Percentiles rank a stretch among this genome's conserved stretches.
These are phyloP conservation scores for Hipparchia sbordonii DNA, from an alignment of 2,888 invertebrate genomes.

Conservation along the genomic window DNA sequence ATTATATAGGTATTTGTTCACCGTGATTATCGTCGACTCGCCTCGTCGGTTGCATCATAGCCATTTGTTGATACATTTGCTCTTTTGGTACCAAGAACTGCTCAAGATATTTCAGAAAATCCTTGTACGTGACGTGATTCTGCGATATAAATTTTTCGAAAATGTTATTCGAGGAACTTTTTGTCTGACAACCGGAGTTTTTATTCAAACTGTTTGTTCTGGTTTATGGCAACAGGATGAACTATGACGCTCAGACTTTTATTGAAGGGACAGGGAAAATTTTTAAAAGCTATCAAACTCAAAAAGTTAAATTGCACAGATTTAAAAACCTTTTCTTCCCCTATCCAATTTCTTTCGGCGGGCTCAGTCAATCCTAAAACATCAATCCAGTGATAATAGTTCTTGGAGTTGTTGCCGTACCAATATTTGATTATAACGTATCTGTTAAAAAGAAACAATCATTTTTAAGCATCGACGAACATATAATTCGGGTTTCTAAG, in stretches of 20 bases:
- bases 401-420: slow-evolving; percentile 88
- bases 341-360: slow-evolving; percentile 89
- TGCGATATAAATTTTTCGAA: slow-evolving; percentile 50
- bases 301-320: too few species aligned
- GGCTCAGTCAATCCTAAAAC: slow-evolving; percentile 87
- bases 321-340: slow-evolving; percentile 76
- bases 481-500: too few species aligned
- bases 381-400: slow-evolving; percentile 88
- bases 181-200: neutral
- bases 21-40: slow-evolving; percentile 65
- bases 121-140: slow-evolving; percentile 87
- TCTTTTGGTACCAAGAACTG: slow-evolving; percentile 81
- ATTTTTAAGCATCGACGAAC: neutral
- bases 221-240: neutral
- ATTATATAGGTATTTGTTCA: slow-evolving; percentile 43
- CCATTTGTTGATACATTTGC: slow-evolving; percentile 74
- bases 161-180: neutral
- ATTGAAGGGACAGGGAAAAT: neutral
- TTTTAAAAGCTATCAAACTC: neutral
- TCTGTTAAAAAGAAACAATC: slow-evolving; percentile 60
- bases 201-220: neutral
- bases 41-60: slow-evolving; percentile 67
- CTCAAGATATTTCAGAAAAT: slow-evolving; percentile 86
- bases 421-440: slow-evolving; percentile 90
- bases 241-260: neutral